phyloP scores from a whole-genome alignment of 2,797 vertebrate genomes.

The Rhodeus uyekii region DNA sequence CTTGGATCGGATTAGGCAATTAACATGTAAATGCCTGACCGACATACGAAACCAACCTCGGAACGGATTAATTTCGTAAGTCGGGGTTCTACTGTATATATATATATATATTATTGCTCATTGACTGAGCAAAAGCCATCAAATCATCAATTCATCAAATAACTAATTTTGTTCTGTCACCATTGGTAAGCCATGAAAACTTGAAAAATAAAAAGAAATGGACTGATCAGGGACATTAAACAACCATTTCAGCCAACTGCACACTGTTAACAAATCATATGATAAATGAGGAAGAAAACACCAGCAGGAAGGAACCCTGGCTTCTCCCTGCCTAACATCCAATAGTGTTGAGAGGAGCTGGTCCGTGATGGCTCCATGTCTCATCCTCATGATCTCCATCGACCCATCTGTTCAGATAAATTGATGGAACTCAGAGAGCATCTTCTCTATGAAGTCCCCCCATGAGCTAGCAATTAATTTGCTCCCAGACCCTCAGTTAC shows the following conservation, averaged over 20 bases:
- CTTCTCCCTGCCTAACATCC: slow-evolving; percentile 22
- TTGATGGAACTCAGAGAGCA: slow-evolving; percentile 29
- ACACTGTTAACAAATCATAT: slow-evolving; percentile 29
- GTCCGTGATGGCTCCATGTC: slow-evolving; percentile 17
- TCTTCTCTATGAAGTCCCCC: slow-evolving; percentile 30
- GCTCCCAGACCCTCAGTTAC: slow-evolving; percentile 9
- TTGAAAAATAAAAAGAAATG: slow-evolving; percentile 4
- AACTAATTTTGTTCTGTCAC: not conserved
- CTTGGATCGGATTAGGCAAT: too few species aligned
- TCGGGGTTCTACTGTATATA: too few species aligned
- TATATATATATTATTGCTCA: too few species aligned
- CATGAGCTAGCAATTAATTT: slow-evolving; percentile 37
- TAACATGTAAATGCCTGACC: too few species aligned
- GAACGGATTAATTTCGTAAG: too few species aligned
- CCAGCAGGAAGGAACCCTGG: not conserved
- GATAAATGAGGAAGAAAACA: slow-evolving; percentile 24
- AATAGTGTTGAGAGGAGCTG: slow-evolving; percentile 33
- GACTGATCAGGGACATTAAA: not conserved
- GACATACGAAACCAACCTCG: too few species aligned
- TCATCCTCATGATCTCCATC: slow-evolving; percentile 32
- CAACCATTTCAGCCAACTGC: slow-evolving; percentile 4
- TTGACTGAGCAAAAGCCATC: not conserved
- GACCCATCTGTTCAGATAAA: slow-evolving; percentile 43
- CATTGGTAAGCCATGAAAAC: not conserved
- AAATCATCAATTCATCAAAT: not conserved